Conservation (phyloP, 2,888 invertebrate species). For the Hirtodrosophila duncani region DNA sequence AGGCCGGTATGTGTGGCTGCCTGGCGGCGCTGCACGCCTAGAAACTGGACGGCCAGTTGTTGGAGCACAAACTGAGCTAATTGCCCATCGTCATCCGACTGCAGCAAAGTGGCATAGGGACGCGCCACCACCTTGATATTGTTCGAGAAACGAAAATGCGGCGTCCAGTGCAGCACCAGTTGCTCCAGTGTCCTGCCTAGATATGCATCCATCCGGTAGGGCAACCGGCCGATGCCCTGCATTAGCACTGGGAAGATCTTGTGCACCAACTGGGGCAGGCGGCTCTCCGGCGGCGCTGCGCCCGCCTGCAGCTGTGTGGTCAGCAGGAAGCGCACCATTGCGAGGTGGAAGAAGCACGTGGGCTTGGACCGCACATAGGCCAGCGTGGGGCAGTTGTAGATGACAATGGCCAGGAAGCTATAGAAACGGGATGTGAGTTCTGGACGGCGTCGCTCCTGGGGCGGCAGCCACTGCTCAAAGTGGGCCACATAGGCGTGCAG, state of each 20-base stretch:
- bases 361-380: slow-evolving; percentile 75
- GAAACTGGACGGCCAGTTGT: slow-evolving; percentile 70
- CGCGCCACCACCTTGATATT: slow-evolving; percentile 74
- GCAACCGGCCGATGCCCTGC: slow-evolving; percentile 79
- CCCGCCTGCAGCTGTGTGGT: slow-evolving; percentile 79
- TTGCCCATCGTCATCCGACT: slow-evolving; percentile 56
- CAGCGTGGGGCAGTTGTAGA: slow-evolving; percentile 76
- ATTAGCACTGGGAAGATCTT: slow-evolving; percentile 80
- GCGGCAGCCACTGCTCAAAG: slow-evolving; percentile 75
- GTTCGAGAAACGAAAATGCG: slow-evolving; percentile 72
- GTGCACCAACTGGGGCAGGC: slow-evolving; percentile 78
- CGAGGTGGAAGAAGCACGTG: slow-evolving; percentile 79
- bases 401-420: slow-evolving; percentile 77
- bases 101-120: slow-evolving; percentile 72
- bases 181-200: slow-evolving; percentile 79
- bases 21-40: slow-evolving; percentile 75
- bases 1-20: slow-evolving; percentile 72
- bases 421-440: slow-evolving; percentile 74
- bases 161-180: slow-evolving; percentile 78
- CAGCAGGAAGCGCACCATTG: slow-evolving; percentile 79
- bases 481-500: slow-evolving; percentile 72
- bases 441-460: slow-evolving; percentile 56
- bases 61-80: slow-evolving; percentile 72
- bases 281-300: slow-evolving; percentile 76
- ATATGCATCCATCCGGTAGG: slow-evolving; percentile 79